Conservation (phyloP, 2,113 vertebrate genomes). For the Peromyscus maniculatus region DNA sequence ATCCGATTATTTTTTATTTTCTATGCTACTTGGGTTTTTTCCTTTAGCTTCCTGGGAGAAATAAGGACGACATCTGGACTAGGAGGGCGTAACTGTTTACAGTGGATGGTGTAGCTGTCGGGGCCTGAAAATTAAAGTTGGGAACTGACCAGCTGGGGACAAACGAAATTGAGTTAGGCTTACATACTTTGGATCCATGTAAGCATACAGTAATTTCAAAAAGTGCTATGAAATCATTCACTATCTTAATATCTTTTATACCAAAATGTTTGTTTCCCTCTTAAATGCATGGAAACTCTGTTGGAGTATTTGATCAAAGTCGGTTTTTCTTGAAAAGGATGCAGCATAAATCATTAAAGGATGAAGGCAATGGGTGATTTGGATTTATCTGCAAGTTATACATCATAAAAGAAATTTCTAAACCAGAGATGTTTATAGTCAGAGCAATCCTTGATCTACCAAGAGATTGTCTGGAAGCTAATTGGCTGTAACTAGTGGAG, state of each 20-base stretch:
- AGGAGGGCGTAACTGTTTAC: constrained; percentile 12
- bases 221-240: not conserved
- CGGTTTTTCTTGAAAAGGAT: constrained; percentile 37
- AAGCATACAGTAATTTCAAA: not conserved
- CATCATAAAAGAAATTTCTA: constrained; percentile 52
- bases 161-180: constrained; percentile 23
- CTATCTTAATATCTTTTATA: not conserved
- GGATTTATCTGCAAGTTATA: constrained; percentile 11
- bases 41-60: constrained; percentile 59
- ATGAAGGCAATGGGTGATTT: constrained; percentile 7
- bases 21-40: constrained; percentile 61
- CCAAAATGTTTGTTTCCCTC: not conserved
- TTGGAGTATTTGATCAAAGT: constrained; percentile 30
- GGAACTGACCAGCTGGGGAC: constrained; percentile 62
- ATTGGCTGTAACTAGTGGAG: not conserved
- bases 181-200: not conserved
- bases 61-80: constrained; percentile 56
- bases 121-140: constrained; percentile 50
- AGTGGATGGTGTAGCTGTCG: not conserved
- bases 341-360: constrained; percentile 26
- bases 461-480: not conserved
- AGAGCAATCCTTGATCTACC: not conserved
- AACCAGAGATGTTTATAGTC: constrained; percentile 20
- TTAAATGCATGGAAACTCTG: constrained; percentile 29
- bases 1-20: constrained; percentile 77